Percentiles rank a stretch among this genome's conserved stretches.
These are phyloP conservation scores for Trichopria drosophilae DNA, from an alignment of 2,888 invertebrate species.

Conservation along the genomic window DNA sequence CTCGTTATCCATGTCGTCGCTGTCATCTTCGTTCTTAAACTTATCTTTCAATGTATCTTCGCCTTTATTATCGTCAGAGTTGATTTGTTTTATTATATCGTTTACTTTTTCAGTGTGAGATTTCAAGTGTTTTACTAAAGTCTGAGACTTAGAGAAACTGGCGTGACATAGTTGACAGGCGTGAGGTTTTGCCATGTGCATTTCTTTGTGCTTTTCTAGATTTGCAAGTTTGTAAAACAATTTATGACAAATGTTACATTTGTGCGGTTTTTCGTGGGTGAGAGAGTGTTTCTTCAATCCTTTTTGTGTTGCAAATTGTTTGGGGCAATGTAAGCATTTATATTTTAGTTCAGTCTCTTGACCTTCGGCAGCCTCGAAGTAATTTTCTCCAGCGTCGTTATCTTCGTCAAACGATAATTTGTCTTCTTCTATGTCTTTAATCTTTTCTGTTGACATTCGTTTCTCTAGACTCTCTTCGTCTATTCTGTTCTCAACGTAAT, in stretches of 20 bases:
- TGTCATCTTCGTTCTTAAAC: constrained; percentile 43
- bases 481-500: no score
- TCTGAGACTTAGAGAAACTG: constrained; percentile 47
- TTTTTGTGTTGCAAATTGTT: constrained; percentile 50
- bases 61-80: constrained; percentile 38
- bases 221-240: constrained; percentile 50
- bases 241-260: constrained; percentile 50
- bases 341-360: constrained; percentile 44
- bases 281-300: constrained; percentile 52
- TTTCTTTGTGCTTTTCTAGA: constrained; percentile 49
- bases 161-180: constrained; percentile 50
- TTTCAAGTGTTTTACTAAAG: constrained; percentile 47
- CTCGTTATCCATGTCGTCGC: constrained; percentile 42
- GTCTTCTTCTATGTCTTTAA: no score
- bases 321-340: constrained; percentile 50
- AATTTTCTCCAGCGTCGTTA: constrained; percentile 45
- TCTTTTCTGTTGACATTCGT: no score
- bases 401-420: no score
- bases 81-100: constrained; percentile 41
- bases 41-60: constrained; percentile 38
- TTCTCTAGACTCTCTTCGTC: no score
- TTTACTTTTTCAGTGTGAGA: constrained; percentile 46
- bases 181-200: constrained; percentile 48
- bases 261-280: constrained; percentile 52
- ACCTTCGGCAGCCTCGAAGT: constrained; percentile 37